Evolutionary conservation across 2,797 vertebrate species (phyloP), one percentile per base, ranked within the genome.

Genomic region (Parambassis ranga): DNA sequence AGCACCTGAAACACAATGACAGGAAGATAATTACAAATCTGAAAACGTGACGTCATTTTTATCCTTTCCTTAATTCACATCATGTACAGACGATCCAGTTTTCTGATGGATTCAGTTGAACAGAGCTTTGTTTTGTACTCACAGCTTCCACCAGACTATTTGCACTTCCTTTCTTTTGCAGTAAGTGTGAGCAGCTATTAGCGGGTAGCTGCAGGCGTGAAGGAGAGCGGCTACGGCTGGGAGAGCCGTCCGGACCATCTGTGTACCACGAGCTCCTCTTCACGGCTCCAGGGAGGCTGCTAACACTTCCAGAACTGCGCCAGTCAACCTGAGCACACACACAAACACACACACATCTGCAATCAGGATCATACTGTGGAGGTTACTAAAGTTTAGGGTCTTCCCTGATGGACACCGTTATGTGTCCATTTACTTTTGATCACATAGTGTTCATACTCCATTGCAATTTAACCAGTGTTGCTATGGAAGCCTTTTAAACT

Each of bases 101-200:
- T n/a, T n/a, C n/a, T n/a, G n/a, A n/a, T n/a, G n/a, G n/a, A n/a
- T n/a, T n/a, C n/a, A n/a, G n/a, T n/a, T n/a, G n/a, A 28, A 14
- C n/a, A 24, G 6, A 33, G 27, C 13, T 20, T 8, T 27, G n/a
- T 14, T 4, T 31, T 26, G 10, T 18, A 94, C 96, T 95, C 88
- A 98, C 97, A 31, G 96, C 97, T 83, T 99, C 97, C 64, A 98
- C 97, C 81, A 99, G 82, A 72, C 97, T 98, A 90, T 94, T 94
- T 0, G 97, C 98, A 0, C 98, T 99, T 84, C 96, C 93, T 85
- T 95, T 94, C 71, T 95, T 96, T 80, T 96, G 94, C 10, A 94
- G 91, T 43, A 94, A 88, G 69, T 93, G 95, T 27, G 91, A 86
- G 72, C 89, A 88, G 41, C 93, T 85, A 67, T 94, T 92, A 3